Evolutionary conservation across 2,113 vertebrate species (phyloP).

Genomic region (Pipra filicauda): DNA sequence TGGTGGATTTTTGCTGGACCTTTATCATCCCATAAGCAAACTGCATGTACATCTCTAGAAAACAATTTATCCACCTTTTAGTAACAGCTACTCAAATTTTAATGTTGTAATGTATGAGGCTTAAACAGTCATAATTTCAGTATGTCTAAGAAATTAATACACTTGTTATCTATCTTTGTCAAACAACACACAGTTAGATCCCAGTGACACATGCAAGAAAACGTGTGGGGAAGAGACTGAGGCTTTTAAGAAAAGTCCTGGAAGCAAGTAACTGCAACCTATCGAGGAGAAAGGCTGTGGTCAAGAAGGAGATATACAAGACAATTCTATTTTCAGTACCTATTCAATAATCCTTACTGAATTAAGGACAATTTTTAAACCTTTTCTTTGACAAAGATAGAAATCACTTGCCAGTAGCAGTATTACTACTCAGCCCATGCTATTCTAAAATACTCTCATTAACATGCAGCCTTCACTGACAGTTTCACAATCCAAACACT

Average conservation of each 20-base stretch:
- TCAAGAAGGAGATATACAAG: not conserved
- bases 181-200: not conserved
- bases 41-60: conserved; percentile 94
- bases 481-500: not conserved
- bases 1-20: conserved; percentile 99
- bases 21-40: conserved; percentile 99
- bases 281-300: not conserved
- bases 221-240: not conserved
- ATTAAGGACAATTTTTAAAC: not conserved
- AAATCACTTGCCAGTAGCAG: not conserved
- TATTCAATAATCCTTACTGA: not conserved
- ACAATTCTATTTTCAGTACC: not conserved
- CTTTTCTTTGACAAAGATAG: not conserved
- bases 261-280: not conserved
- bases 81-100: not conserved
- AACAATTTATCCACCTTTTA: conserved; percentile 33
- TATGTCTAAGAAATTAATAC: not conserved
- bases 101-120: not conserved
- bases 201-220: not conserved
- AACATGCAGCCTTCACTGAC: not conserved
- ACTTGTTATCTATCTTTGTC: not conserved
- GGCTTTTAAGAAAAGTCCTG: not conserved
- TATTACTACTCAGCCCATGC: not conserved
- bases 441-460: not conserved
- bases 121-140: not conserved